phyloP scores from a whole-genome alignment of 64 coral and sea anemone species.

The Dendrophyllia cribrosa region DNA sequence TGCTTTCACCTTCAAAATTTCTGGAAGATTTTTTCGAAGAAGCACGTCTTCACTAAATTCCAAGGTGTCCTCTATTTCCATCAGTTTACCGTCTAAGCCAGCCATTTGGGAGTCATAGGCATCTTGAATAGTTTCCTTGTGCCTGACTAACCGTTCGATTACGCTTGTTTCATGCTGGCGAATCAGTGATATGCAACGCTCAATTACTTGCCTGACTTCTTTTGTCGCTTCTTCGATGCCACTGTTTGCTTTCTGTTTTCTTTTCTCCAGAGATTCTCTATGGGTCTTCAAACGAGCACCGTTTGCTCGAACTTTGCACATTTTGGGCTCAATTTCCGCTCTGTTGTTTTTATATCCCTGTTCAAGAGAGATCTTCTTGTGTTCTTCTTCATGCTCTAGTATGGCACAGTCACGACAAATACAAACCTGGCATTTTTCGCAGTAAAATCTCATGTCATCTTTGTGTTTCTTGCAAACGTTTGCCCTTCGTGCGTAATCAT shows the following conservation, averaged over 20 bases:
- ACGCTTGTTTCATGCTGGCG: background rate
- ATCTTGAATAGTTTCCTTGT: background rate
- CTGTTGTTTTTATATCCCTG: background rate
- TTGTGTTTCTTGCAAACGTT: background rate
- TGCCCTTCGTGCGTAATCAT: background rate
- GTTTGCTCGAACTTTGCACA: background rate
- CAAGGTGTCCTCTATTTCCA: background rate
- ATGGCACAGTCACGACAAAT: constrained; percentile 15
- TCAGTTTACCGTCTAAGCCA: background rate
- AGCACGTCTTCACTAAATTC: background rate
- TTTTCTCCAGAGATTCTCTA: background rate
- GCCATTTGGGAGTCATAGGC: background rate
- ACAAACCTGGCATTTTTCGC: constrained; percentile 10
- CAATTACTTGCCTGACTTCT: background rate
- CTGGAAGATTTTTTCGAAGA: background rate
- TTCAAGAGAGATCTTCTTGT: background rate
- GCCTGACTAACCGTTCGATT: background rate
- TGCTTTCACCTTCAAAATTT: constrained; percentile 9
- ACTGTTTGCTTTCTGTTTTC: background rate
- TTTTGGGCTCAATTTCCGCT: background rate
- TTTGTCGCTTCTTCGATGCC: background rate
- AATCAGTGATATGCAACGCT: background rate
- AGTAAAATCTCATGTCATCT: background rate
- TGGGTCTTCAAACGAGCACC: background rate
- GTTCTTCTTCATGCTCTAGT: background rate